Evolutionary conservation across 2,888 invertebrate species (phyloP), one percentile per base, ranked within the genome.

Genomic region (Drosophila macrothrix): DNA sequence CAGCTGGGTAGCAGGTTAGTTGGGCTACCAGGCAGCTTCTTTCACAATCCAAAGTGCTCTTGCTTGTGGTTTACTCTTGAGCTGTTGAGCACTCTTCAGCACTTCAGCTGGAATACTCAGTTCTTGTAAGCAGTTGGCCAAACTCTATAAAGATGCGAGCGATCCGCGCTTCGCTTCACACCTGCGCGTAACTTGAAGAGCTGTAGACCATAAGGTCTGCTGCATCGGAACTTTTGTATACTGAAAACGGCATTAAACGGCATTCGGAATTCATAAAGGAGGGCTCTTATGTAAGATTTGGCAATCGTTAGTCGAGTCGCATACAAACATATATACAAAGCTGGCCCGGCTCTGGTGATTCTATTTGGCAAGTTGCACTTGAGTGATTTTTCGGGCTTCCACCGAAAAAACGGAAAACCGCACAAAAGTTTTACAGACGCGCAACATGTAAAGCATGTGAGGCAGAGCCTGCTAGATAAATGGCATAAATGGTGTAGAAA

Each of bases 91-190:
- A 35, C 62, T 70, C 33, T 55, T 62, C 46, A 64, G 54, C 16
- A n/a, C 14, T 52, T 41, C 31, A 25, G 41, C n/a, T 19, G 46
- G 6, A 46, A 37, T n/a, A 29, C 74, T 78, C 81, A 72, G 72
- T 28, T 46, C 78, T 77, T 78, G 77, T 76, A 54, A 49, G 58
- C 41, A 6, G 22, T 31, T 31, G 39, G 31, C 56, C 68, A 88
- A 84, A 87, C 90, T 91, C 86, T 91, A 92, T 91, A 92, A 91
- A 92, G 91, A 88, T 85, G 78, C 69, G 84, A 73, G 73, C 76
- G 55, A 89, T 82, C 91, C 86, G 92, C 92, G 92, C 86, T 91
- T 92, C 83, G 92, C 88, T 91, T 92, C 92, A 92, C 92, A 92
- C 91, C 88, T 90, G 90, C 84, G 78, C 83, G 80, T 78, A 83